Conservation (phyloP, 2,113 vertebrate species). For the Ginglymostoma cirratum region DNA sequence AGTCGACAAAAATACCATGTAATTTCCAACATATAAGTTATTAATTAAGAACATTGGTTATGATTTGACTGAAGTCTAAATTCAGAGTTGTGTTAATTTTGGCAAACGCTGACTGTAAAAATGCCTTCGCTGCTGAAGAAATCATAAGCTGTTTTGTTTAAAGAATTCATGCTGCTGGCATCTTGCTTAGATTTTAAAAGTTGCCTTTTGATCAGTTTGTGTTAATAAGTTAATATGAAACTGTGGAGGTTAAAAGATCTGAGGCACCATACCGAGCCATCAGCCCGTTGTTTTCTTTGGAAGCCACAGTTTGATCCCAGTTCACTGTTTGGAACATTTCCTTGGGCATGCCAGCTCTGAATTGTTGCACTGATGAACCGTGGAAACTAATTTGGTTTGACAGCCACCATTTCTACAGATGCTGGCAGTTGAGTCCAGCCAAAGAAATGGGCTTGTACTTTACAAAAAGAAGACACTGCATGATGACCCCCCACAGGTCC, state of each 20-base stretch:
- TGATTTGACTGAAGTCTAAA: not conserved
- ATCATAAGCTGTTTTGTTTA: conserved; percentile 1
- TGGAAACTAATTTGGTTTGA: conserved; percentile 35
- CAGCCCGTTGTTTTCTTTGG: not conserved
- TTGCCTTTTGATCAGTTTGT: conserved; percentile 27
- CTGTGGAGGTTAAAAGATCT: conserved; percentile 32
- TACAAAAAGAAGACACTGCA: conserved; percentile 16
- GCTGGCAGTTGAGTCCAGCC: conserved; percentile 26
- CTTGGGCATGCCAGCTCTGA: not conserved
- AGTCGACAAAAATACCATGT: not conserved
- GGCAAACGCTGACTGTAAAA: conserved; percentile 13
- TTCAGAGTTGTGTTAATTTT: not conserved
- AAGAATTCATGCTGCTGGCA: not conserved
- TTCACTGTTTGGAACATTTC: conserved; percentile 28
- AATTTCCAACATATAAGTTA: not conserved
- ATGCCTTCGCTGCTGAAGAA: conserved; percentile 24
- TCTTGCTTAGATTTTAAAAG: conserved; percentile 20
- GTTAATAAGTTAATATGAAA: conserved; percentile 38
- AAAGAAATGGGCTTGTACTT: conserved; percentile 15
- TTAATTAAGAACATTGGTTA: not conserved
- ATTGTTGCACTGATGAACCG: conserved; percentile 7
- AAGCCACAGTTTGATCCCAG: conserved; percentile 21
- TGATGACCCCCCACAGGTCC: conserved; percentile 19
- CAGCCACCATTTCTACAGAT: conserved; percentile 31
- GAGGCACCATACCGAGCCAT: conserved; percentile 1